Percentiles rank a stretch among this genome's conserved stretches.
Evolutionary conservation across 2,797 vertebrate genomes (phyloP).

Genomic region (Etheostoma perlongum): DNA sequence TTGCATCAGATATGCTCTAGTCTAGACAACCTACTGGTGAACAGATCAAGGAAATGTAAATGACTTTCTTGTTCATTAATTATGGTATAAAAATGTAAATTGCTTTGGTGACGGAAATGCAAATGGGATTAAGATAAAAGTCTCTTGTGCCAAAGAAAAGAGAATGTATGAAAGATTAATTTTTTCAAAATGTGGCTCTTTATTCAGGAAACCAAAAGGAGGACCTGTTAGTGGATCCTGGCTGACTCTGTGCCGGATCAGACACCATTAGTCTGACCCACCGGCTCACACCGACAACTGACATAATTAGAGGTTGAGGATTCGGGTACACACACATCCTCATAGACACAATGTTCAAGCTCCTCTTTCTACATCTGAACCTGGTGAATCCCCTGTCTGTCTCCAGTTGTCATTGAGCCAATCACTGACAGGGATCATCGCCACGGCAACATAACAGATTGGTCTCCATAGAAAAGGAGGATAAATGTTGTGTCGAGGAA

Average conservation of each 20-base stretch:
- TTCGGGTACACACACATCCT: conserved; percentile 39
- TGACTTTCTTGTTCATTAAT: conserved; percentile 86
- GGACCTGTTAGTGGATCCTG: conserved; percentile 61
- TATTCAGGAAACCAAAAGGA: conserved; percentile 61
- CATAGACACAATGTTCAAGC: conserved; percentile 33
- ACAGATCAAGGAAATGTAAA: conserved; percentile 82
- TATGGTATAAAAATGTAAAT: conserved; percentile 91
- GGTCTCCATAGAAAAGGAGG: conserved; percentile 38
- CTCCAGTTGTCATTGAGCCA: conserved; percentile 55
- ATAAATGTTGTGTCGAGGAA: conserved; percentile 27
- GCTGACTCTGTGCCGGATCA: conserved; percentile 55
- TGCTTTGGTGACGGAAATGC: conserved; percentile 86
- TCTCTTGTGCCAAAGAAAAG: conserved; percentile 74
- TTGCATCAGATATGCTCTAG: conserved; percentile 69
- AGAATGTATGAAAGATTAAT: conserved; percentile 85
- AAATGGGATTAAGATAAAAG: conserved; percentile 87
- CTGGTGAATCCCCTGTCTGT: conserved; percentile 46
- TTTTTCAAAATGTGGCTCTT: conserved; percentile 75
- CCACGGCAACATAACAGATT: conserved; percentile 70
- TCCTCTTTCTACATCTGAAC: conserved; percentile 52
- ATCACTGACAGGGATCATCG: conserved; percentile 66
- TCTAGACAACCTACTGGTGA: conserved; percentile 67
- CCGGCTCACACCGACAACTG: conserved; percentile 40
- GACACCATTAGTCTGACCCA: conserved; percentile 58
- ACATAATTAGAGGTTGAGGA: conserved; percentile 68